These are phyloP conservation scores for Gymnoscopelus microlampas DNA, from an alignment of 2,797 vertebrate species.

Conservation along the genomic window DNA sequence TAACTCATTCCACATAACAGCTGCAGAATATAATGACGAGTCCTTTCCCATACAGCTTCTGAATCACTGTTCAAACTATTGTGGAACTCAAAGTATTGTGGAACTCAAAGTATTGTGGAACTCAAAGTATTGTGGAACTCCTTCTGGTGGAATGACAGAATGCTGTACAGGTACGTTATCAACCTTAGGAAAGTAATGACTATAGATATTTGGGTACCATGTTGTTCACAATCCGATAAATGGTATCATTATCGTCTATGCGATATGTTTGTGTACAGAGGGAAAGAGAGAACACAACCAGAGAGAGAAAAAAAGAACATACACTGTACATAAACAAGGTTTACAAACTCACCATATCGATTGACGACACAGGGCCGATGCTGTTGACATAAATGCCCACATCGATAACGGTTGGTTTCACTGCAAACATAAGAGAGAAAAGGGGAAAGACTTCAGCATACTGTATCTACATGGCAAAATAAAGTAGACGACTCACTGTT, in stretches of 20 bases:
- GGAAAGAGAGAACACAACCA: neutral
- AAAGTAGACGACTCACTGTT: too few relatives aligned
- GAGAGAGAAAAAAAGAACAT: neutral
- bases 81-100: too few relatives aligned
- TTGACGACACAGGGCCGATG: slow-evolving; percentile 98
- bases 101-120: too few relatives aligned
- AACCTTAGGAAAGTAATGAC: neutral
- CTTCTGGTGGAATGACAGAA: too few relatives aligned
- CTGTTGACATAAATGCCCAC: slow-evolving; percentile 98
- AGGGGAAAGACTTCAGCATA: slow-evolving; percentile 27
- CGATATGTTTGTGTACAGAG: neutral
- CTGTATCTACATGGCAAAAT: too few relatives aligned
- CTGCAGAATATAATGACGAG: too few relatives aligned
- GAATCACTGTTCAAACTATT: too few relatives aligned
- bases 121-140: too few relatives aligned
- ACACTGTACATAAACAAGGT: neutral
- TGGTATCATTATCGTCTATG: neutral
- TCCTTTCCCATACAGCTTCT: too few relatives aligned
- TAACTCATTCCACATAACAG: too few relatives aligned
- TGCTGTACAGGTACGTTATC: too few relatives aligned
- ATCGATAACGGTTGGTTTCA: slow-evolving; percentile 94
- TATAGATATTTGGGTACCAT: too few relatives aligned
- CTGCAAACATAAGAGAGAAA: slow-evolving; percentile 78
- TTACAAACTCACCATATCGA: slow-evolving; percentile 93
- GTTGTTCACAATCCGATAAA: neutral